Evolutionary conservation across 2,797 vertebrate species (phyloP), one percentile per base, ranked within the genome.

Genomic region (Acipenser oxyrinchus): DNA sequence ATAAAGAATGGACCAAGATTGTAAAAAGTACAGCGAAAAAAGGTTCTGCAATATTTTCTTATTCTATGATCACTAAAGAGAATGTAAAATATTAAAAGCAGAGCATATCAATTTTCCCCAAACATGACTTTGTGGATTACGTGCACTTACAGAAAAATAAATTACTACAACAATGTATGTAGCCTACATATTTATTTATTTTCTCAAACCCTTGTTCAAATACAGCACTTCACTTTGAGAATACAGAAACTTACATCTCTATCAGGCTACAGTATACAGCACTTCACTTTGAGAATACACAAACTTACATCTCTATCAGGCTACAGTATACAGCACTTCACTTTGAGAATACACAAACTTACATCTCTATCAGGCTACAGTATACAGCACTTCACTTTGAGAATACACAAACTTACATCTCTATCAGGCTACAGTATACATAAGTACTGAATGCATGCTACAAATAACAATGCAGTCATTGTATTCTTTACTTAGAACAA

Each of bases 391-490:
- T 10, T 55, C 53, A 55, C 53, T 10, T 55, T 55, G 9, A 6
- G 53, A 55, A 55, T 55, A 55, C 53, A 55, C 3, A 55, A 10
- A 55, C n/a, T 6, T 8, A 55, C 53, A 55, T 55, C 53, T 10
- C 37, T 37, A 55, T 55, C 10, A 10, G n/a, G 4, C 9, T 55
- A 10, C n/a, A 55, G n/a, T 55, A 55, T 10, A 55, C n/a, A 55
- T 55, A 10, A 10, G 53, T 37, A 55, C 53, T 10, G n/a, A 55
- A n/a, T 55, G 6, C 53, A 55, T 55, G n/a, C 53, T 6, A 66
- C 57, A 66, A 66, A 37, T 66, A 55, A 66, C 65, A 66, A 48
- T 52, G 57, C 13, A 23, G 62, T 63, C 49, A 23, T 51, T 64
- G 23, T 23, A 52, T 64, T 23, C 63, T 52, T 67, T 49, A 52